These are phyloP conservation scores for Corythoichthys haematopterus DNA, from an alignment of 2,113 vertebrate species.

Conservation along the genomic window DNA sequence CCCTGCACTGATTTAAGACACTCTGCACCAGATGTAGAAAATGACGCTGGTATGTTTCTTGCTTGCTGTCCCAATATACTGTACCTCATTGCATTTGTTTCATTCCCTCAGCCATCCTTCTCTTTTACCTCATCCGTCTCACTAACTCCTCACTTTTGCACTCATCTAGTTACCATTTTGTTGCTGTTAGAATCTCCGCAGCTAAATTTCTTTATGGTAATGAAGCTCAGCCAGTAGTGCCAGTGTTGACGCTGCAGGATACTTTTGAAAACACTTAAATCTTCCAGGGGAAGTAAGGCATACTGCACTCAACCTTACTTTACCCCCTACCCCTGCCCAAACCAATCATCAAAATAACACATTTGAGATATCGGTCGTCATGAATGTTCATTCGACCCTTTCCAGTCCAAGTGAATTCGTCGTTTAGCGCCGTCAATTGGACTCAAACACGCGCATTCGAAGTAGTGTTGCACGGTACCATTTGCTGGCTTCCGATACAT, in stretches of 20 bases:
- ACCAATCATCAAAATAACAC: constrained; percentile 14
- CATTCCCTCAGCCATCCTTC: not conserved
- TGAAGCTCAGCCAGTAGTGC: constrained; percentile 60
- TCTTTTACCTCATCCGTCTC: not conserved
- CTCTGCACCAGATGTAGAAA: no score
- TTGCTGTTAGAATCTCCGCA: constrained; percentile 16
- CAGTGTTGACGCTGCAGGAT: constrained; percentile 68
- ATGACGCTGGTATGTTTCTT: not conserved
- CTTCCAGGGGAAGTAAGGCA: constrained; percentile 40
- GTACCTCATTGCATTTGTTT: not conserved
- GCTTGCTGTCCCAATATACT: not conserved
- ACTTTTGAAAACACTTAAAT: constrained; percentile 55
- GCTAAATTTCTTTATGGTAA: constrained; percentile 67
- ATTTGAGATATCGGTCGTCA: constrained; percentile 27
- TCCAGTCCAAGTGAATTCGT: no score
- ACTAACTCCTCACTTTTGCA: not conserved
- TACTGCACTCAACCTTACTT: constrained; percentile 4
- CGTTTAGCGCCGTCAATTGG: no score
- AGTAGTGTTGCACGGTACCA: no score
- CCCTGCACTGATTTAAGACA: no score
- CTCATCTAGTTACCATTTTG: not conserved
- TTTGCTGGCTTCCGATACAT: no score
- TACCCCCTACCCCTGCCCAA: not conserved
- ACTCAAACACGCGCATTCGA: no score
- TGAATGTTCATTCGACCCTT: not conserved